Conservation (phyloP, 2,113 vertebrate genomes). For the Orycteropus afer region DNA sequence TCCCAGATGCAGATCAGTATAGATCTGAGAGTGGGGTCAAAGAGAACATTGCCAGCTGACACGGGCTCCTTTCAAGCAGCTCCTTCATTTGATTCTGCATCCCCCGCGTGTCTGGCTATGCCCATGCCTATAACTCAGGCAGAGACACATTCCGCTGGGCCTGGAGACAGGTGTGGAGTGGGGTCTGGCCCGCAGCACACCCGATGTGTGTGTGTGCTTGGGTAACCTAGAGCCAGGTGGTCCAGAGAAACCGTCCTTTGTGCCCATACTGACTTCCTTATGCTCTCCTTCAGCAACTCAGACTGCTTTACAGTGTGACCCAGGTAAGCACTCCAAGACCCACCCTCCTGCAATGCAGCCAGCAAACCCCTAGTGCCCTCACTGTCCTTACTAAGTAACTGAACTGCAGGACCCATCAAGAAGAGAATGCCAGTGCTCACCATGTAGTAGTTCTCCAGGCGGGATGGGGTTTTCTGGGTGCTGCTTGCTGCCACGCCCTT, state of each 20-base stretch:
- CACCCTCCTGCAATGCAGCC: background rate
- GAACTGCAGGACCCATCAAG: rapidly evolving
- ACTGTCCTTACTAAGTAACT: background rate
- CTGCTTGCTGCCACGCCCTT: conserved; percentile 91
- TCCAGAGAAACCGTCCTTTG: background rate
- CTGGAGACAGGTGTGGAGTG: background rate
- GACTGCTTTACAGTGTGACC: background rate
- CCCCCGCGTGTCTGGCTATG: background rate
- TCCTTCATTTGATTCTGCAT: background rate
- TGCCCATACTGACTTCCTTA: background rate
- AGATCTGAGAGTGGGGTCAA: background rate
- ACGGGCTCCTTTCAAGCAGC: background rate
- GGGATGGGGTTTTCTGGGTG: conserved; percentile 93
- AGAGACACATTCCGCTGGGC: background rate
- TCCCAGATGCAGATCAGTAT: background rate
- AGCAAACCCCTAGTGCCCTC: background rate
- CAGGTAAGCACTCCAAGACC: background rate
- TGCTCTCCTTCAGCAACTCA: background rate
- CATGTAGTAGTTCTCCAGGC: conserved; percentile 95
- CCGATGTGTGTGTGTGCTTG: too few relatives aligned
- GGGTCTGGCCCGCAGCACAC: background rate
- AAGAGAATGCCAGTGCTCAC: conserved; percentile 81
- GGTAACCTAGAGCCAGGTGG: background rate
- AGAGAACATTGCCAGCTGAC: background rate
- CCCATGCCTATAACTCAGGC: background rate